Evolutionary conservation across 2,113 vertebrate species (phyloP), one percentile per base, ranked within the genome.

Genomic region (Sylvia atricapilla): DNA sequence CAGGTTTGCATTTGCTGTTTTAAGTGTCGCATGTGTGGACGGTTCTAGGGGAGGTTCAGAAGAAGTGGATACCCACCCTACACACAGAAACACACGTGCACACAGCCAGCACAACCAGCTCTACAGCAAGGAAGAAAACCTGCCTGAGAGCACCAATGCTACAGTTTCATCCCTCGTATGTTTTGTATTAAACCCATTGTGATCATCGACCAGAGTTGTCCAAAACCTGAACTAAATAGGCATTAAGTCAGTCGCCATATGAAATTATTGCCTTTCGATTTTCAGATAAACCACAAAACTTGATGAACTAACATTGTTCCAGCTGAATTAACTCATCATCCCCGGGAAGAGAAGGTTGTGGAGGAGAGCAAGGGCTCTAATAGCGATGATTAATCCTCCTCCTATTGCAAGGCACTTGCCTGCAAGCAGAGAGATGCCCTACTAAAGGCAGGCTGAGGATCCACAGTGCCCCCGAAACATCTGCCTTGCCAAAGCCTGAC

Each of bases 301-400:
- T 96, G 93, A 96, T 97, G 96, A 98, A 97, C 96, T 96, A 97
- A 89, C 53, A 27, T 94, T 85, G 95, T 97, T 98, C 95, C 94
- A 95, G 94, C 93, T 97, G 96, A 97, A 97, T 97, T 97, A 97
- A 96, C 93, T 96, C 94, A 96, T 98, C 97, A 94, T 96, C 81
- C 70, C 27, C 17, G 25, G 89, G 83, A 97, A 87, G 75, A 95
- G 95, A 52, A 84, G 87, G 89, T 70, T 97, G 96, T 70, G 35
- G 35, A 90, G 75, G 84, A 94, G 67, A 55, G 22, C 5, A 2
- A 94, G 50, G 83, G 60, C 82, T 87, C 84, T 96, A 95, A 93
- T 88, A 93, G 69, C 3, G 4, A 25, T 52, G 43, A 97, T 97
- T 97, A 97, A 97, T 97, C 93, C 93, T 94, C 72, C 70, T 96